A percentile compares a stretch with the other conserved stretches of the same genome.
Evolutionary conservation across 92 coral and sea anemone genomes (phyloP).

Genomic region (Pocillopora grandis): DNA sequence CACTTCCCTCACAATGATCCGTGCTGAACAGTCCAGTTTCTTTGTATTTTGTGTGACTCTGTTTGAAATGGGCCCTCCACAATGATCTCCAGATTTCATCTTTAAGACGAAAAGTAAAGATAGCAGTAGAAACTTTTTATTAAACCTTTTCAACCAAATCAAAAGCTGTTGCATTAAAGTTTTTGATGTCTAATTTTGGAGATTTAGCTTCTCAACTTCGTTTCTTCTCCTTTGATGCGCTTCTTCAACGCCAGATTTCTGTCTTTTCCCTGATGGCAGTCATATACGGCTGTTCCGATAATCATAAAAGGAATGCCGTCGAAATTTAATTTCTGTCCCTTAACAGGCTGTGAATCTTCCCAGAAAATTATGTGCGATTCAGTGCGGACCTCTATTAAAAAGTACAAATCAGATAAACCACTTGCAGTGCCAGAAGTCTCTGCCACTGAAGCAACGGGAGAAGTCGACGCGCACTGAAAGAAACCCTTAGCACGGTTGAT

Average conservation of each 20-base stretch:
- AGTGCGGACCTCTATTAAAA: too few relatives aligned
- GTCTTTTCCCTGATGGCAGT: not conserved
- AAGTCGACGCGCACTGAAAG: too few relatives aligned
- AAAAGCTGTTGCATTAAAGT: too few relatives aligned
- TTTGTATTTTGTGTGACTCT: conserved; percentile 35
- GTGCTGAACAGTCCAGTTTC: conserved; percentile 3
- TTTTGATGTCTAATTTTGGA: too few relatives aligned
- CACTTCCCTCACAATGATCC: too few relatives aligned
- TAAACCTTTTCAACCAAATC: not conserved
- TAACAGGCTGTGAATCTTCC: conserved; percentile 7
- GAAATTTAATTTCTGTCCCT: not conserved
- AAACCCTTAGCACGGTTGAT: too few relatives aligned
- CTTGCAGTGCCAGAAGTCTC: too few relatives aligned
- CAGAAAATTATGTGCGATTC: not conserved
- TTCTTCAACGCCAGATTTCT: not conserved
- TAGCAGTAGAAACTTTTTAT: not conserved
- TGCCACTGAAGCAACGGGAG: too few relatives aligned
- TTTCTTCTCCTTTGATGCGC: not conserved
- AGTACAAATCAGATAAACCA: too few relatives aligned
- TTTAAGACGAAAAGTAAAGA: not conserved
- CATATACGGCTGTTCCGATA: conserved; percentile 3
- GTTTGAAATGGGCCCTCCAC: not conserved
- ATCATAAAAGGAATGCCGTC: conserved; percentile 1
- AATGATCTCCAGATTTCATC: not conserved
- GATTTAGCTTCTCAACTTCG: not conserved